Evolutionary conservation across 2,113 vertebrate genomes (phyloP).

Genomic region (Serilophus lunatus): DNA sequence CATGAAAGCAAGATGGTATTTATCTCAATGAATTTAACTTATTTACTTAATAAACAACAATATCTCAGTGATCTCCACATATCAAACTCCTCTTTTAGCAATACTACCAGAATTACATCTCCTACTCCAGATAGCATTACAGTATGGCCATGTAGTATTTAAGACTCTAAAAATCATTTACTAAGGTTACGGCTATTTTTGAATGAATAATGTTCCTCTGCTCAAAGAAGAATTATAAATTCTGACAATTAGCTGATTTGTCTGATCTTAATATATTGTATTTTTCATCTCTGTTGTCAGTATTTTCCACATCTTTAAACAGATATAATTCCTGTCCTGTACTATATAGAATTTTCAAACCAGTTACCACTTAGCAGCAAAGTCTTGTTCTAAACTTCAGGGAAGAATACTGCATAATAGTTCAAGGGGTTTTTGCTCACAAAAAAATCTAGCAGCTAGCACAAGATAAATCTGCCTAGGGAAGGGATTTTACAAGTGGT

Average conservation of each 20-base stretch:
- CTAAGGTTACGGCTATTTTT: neutral
- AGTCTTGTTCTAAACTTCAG: neutral
- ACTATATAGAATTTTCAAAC: neutral
- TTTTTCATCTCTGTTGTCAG: neutral
- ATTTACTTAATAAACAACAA: neutral
- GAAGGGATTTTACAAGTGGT: neutral
- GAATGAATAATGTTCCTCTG: neutral
- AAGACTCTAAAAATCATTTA: neutral
- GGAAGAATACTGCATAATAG: rapidly evolving
- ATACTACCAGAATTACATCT: neutral
- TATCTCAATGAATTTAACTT: neutral
- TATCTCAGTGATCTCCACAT: neutral
- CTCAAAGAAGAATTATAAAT: neutral
- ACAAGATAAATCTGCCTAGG: neutral
- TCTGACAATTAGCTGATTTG: neutral
- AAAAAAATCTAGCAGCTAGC: neutral
- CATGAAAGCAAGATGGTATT: neutral
- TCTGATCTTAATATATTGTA: neutral
- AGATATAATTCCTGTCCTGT: neutral
- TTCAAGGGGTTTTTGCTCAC: neutral
- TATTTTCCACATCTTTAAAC: neutral
- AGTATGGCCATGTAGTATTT: neutral
- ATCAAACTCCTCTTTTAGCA: neutral
- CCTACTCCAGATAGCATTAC: neutral
- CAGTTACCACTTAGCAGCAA: neutral